These are phyloP conservation scores for Penaeus indicus DNA, from an alignment of 1,140 invertebrate genomes.

Conservation along the genomic window DNA sequence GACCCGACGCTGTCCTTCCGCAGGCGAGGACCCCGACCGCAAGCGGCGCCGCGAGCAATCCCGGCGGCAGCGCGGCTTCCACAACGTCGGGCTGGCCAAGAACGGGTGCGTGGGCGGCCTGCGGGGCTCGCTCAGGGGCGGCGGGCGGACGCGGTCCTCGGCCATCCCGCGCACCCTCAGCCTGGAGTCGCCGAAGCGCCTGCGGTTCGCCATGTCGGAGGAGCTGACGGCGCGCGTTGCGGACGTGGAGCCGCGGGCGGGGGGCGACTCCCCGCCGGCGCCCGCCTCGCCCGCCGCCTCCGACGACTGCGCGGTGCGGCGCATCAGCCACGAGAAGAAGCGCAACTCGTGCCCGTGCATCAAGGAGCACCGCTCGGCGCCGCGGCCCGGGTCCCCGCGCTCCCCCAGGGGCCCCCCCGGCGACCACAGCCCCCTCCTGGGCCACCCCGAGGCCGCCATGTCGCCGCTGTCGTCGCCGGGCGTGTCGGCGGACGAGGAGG, in stretches of 20 bases:
- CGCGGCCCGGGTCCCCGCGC: background rate
- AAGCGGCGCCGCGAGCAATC: slow-evolving; percentile 40
- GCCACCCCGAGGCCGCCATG: background rate
- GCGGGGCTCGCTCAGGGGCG: slow-evolving; percentile 78
- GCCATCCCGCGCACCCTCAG: slow-evolving; percentile 77
- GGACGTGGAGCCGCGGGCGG: background rate
- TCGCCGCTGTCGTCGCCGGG: slow-evolving; percentile 34
- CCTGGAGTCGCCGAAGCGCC: slow-evolving; percentile 83
- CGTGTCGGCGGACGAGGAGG: slow-evolving; percentile 34
- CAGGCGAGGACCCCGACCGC: slow-evolving; percentile 52
- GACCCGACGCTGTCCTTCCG: background rate
- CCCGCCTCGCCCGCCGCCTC: slow-evolving; percentile 50
- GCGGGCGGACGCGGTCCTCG: background rate
- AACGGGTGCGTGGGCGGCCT: slow-evolving; percentile 69
- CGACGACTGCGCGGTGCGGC: slow-evolving; percentile 38
- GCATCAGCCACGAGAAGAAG: slow-evolving; percentile 27
- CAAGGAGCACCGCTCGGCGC: slow-evolving; percentile 42
- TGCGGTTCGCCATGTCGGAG: slow-evolving; percentile 77
- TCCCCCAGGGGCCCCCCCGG: background rate
- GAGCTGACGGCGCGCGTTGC: slow-evolving; percentile 14
- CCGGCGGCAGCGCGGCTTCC: slow-evolving; percentile 36
- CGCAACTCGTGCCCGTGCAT: slow-evolving; percentile 62
- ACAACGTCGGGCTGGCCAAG: slow-evolving; percentile 12
- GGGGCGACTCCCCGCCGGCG: background rate
- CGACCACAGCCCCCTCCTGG: slow-evolving; percentile 13